phyloP scores from a whole-genome alignment of 1,140 invertebrate species.

The Ericerus pela region DNA sequence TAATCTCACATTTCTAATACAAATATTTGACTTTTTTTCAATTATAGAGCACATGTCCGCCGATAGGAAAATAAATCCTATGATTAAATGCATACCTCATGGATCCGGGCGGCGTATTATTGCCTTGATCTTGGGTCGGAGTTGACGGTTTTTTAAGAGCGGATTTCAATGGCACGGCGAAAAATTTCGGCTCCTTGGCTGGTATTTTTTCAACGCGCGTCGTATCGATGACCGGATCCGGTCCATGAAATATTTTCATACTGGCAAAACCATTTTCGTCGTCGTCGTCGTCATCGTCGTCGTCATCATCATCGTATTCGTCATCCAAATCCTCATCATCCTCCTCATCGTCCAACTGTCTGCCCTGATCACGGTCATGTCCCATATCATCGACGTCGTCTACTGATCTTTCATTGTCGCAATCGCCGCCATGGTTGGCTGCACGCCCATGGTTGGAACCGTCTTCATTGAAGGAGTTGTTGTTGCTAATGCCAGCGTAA shows the following conservation, averaged over 20 bases:
- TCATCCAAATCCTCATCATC: conserved; percentile 30
- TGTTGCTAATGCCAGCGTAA: neutral
- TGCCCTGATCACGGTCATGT: too few relatives aligned
- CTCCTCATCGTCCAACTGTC: conserved; percentile 10
- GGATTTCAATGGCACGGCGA: conserved; percentile 77
- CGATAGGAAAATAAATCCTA: too few relatives aligned
- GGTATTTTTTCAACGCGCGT: conserved; percentile 73
- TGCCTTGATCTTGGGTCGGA: conserved; percentile 38
- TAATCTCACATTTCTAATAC: too few relatives aligned
- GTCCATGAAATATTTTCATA: conserved; percentile 34
- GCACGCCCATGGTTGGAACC: neutral
- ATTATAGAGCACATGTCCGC: too few relatives aligned
- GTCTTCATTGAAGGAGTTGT: neutral
- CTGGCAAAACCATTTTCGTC: conserved; percentile 34
- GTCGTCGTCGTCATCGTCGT: conserved; percentile 38
- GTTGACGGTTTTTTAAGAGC: conserved; percentile 70
- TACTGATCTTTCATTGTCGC: conserved; percentile 8
- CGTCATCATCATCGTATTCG: conserved; percentile 37
- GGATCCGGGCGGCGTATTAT: neutral
- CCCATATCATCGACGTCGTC: conserved; percentile 16
- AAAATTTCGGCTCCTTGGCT: conserved; percentile 68
- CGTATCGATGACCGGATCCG: conserved; percentile 54
- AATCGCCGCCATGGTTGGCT: neutral
- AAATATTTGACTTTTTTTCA: too few relatives aligned
- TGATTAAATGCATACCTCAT: too few relatives aligned